Evolutionary conservation across 2,797 vertebrate species (phyloP), one percentile per base, ranked within the genome.

Genomic region (Falco biarmicus): DNA sequence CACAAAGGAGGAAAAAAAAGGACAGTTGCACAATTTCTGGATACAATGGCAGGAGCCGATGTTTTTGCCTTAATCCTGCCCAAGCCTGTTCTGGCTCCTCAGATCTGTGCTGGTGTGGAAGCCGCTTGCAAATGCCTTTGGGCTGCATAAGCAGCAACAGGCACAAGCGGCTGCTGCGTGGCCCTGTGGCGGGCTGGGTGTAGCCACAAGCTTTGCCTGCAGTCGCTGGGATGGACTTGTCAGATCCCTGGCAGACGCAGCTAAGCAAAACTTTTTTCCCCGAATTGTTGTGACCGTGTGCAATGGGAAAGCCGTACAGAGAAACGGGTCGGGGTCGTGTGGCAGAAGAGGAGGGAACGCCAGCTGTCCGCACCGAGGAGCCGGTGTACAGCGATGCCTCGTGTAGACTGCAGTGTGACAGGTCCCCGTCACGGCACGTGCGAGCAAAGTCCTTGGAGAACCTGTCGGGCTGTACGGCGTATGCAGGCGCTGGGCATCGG

Each of bases 381-480:
- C 39, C 8, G 1, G 31, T 48, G 48, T 9, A 21, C 11, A 41
- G 63, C 16, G 2, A 6, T 20, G 69, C 26, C 19, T 22, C 3
- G 11, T 16, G 85, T 6, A 13, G 71, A 14, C 76, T 65, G 68
- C 39, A 6, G 20, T 41, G 48, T 11, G 51, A 13, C 12, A 13
- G 51, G 45, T 15, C 45, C 22, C 24, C 43, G 22, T 29, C 60
- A 37, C 5, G 15, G 47, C 15, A 31, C 2, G 22, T 15, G 32
- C 1, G 4, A 59, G 37, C 56, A 21, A 22, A 18, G 54, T 31
- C 47, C 39, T 28, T 15, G 47, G 69, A 39, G 53, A 21, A 15
- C 5, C 15, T 5, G 45, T 9, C 11, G 1, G 69, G 53, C 15
- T 16, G n/a, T n/a, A 14, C 2, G 3, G 29, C 25, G 4, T 15